Evolutionary conservation across 2,797 vertebrate genomes (phyloP).

Genomic region (Clarias laeviceps): DNA sequence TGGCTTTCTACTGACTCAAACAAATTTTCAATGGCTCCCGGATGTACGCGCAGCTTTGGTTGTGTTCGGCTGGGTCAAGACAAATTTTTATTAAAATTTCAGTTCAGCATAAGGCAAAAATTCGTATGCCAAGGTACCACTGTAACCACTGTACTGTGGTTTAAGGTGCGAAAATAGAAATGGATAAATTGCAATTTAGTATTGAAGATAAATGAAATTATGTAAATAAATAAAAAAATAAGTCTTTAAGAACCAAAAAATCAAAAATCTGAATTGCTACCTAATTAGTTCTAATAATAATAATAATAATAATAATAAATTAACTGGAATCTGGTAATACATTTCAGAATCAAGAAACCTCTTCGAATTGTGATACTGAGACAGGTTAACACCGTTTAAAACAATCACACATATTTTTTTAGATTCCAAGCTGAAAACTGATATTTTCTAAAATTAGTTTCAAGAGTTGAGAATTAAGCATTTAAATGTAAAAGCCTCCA

Average conservation of each 20-base stretch:
- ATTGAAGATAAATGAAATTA: neutral
- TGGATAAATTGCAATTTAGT: neutral
- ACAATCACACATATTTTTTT: neutral
- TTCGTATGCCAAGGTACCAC: no score
- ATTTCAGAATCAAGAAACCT: neutral
- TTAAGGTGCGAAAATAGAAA: neutral
- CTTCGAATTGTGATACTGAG: neutral
- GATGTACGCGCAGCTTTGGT: no score
- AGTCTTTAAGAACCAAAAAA: neutral
- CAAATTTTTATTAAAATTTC: no score
- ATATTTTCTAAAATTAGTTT: neutral
- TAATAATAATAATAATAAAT: neutral
- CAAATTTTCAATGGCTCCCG: no score
- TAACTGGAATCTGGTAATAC: neutral
- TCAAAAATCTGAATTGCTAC: neutral
- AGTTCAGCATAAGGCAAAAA: no score
- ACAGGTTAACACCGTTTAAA: neutral
- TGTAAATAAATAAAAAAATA: neutral
- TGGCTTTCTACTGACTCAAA: no score
- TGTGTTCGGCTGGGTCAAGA: no score
- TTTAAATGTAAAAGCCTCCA: neutral
- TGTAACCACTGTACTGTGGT: no score
- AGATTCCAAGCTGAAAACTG: neutral
- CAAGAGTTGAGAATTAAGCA: neutral
- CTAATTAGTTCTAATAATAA: no score